Evolutionary conservation across 2,888 invertebrate genomes (phyloP).

Genomic region (Trichopria drosophilae): DNA sequence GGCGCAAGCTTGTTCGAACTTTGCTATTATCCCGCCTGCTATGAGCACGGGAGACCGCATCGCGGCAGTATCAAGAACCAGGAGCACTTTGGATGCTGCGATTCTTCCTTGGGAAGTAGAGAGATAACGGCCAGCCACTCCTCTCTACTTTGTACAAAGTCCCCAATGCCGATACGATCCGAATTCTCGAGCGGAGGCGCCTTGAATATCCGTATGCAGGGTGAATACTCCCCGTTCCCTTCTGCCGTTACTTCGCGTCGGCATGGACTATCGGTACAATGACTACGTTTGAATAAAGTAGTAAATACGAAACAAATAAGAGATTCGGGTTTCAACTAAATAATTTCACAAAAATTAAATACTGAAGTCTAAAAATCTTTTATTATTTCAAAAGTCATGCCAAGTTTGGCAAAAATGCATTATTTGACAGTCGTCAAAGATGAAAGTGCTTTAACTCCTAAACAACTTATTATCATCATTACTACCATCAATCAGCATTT

Average conservation of each 20-base stretch:
- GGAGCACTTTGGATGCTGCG: conserved; percentile 15
- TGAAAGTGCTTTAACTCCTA: too few species aligned
- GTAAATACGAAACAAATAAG: too few species aligned
- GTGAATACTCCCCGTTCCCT: too few species aligned
- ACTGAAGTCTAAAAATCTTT: too few species aligned
- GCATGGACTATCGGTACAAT: conserved; percentile 15
- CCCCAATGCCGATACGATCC: conserved; percentile 18
- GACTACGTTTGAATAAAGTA: too few species aligned
- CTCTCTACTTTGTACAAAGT: conserved; percentile 18
- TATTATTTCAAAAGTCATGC: too few species aligned
- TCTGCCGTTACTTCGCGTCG: conserved; percentile 28
- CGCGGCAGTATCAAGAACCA: conserved; percentile 3
- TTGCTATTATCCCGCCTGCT: conserved; percentile 8
- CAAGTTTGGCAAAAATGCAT: too few species aligned
- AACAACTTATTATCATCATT: too few species aligned
- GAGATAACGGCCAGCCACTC: conserved; percentile 30
- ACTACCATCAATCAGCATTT: too few species aligned
- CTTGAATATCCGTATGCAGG: conserved; percentile 13
- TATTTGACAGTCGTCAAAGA: too few species aligned
- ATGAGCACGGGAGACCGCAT: conserved; percentile 8
- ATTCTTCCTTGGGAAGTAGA: conserved; percentile 22
- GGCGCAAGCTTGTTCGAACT: conserved; percentile 4
- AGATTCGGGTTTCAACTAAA: too few species aligned
- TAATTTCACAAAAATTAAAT: too few species aligned
- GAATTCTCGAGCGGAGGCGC: conserved; percentile 13